Conservation (phyloP, 2,797 vertebrate species). For the Siniperca obscura region DNA sequence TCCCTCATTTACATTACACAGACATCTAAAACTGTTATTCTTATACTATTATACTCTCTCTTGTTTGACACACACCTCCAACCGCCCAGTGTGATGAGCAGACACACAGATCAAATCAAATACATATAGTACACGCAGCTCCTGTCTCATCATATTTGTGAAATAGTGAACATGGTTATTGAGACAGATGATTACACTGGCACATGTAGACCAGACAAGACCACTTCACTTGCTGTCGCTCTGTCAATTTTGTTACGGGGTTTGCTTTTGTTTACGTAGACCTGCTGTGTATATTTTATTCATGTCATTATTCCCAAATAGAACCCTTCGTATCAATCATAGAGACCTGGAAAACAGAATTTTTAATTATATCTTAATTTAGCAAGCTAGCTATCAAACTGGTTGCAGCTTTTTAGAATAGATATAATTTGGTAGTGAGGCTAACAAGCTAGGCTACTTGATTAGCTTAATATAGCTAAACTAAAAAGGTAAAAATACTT, state of each 20-base stretch:
- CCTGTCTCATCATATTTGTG: conserved; percentile 17
- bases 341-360: not conserved
- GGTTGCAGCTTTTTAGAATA: not conserved
- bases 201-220: not conserved
- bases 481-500: not conserved
- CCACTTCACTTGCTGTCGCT: not conserved
- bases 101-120: conserved; percentile 19
- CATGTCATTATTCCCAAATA: not conserved
- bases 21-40: conserved; percentile 37
- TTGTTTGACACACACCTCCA: conserved; percentile 39
- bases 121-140: conserved; percentile 7
- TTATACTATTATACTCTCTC: conserved; percentile 6
- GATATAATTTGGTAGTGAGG: not conserved
- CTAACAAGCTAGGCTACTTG: not conserved
- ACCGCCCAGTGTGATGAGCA: conserved; percentile 23
- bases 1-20: conserved; percentile 63
- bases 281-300: not conserved
- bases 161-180: conserved; percentile 4
- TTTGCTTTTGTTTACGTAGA: conserved; percentile 7
- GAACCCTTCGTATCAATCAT: not conserved
- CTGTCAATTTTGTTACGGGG: not conserved
- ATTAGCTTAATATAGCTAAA: not conserved
- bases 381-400: not conserved
- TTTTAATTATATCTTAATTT: not conserved
- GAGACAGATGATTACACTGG: conserved; percentile 31